Conservation (phyloP, 2,888 invertebrate genomes). For the Oligia latruncula region DNA sequence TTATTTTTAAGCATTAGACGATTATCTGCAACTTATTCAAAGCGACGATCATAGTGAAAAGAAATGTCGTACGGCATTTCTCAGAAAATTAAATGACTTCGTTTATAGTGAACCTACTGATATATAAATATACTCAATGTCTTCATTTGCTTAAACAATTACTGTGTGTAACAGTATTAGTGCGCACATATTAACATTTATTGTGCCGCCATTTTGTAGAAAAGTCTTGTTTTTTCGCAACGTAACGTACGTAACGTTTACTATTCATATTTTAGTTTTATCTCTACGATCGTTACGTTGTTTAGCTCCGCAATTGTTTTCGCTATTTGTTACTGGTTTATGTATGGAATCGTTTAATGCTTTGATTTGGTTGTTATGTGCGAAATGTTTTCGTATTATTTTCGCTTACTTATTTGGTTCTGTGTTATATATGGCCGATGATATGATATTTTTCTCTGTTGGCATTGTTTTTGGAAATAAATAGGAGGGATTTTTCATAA, state of each 20-base stretch:
- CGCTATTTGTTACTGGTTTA: slow-evolving; percentile 35
- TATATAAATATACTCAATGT: neutral
- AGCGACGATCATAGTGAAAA: too few species aligned
- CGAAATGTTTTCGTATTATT: slow-evolving; percentile 41
- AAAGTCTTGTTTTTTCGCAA: slow-evolving; percentile 46
- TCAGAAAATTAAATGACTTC: neutral
- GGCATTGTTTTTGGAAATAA: neutral
- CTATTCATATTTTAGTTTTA: slow-evolving; percentile 59
- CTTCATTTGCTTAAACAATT: slow-evolving; percentile 57
- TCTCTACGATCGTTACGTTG: slow-evolving; percentile 37
- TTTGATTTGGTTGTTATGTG: slow-evolving; percentile 31
- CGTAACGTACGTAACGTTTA: slow-evolving; percentile 30
- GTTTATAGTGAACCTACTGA: slow-evolving; percentile 23
- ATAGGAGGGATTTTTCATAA: neutral
- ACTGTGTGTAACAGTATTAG: slow-evolving; percentile 37
- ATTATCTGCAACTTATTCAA: neutral
- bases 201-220: slow-evolving; percentile 46
- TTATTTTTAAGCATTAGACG: neutral
- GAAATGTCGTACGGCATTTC: too few species aligned
- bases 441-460: slow-evolving; percentile 3
- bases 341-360: slow-evolving; percentile 52
- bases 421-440: neutral
- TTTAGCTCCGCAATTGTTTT: slow-evolving; percentile 41
- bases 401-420: slow-evolving; percentile 28
- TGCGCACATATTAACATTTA: slow-evolving; percentile 51